Conservation (phyloP, 2,888 invertebrate species). For the Xestia ashworthii region DNA sequence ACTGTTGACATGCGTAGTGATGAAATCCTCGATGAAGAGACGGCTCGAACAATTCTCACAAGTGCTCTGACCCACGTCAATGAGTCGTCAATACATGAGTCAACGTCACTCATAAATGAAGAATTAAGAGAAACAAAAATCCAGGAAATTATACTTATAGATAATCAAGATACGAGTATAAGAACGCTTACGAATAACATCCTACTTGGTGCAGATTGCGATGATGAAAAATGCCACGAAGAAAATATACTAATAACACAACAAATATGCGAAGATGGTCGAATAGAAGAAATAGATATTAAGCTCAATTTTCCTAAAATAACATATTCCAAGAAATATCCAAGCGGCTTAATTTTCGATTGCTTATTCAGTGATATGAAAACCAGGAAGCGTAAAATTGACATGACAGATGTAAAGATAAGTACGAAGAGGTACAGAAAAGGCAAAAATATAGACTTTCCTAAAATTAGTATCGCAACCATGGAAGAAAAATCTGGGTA, state of each 20-base stretch:
- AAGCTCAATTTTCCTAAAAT: slow-evolving; percentile 74
- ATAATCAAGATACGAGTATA: neutral
- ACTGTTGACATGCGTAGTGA: slow-evolving; percentile 36
- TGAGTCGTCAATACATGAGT: neutral
- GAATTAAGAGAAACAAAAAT: neutral
- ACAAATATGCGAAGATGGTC: slow-evolving; percentile 53
- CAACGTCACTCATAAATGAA: neutral
- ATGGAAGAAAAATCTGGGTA: slow-evolving; percentile 73
- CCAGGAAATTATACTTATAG: neutral
- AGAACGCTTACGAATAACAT: slow-evolving; percentile 1
- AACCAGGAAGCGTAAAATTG: slow-evolving; percentile 77
- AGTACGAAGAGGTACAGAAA: slow-evolving; percentile 80
- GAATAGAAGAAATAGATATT: slow-evolving; percentile 67
- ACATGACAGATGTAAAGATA: slow-evolving; percentile 71
- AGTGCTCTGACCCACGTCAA: neutral
- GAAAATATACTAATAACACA: slow-evolving; percentile 55
- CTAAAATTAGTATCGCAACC: slow-evolving; percentile 73
- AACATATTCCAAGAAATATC: slow-evolving; percentile 74
- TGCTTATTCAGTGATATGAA: slow-evolving; percentile 37
- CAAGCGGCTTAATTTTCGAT: slow-evolving; percentile 15
- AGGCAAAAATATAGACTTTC: slow-evolving; percentile 84
- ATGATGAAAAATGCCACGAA: slow-evolving; percentile 34
- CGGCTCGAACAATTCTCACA: slow-evolving; percentile 11
- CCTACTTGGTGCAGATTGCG: slow-evolving; percentile 45
- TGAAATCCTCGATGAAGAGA: slow-evolving; percentile 46